These are phyloP conservation scores for Tinea semifulvella DNA, from an alignment of 2,888 invertebrate species.

Conservation along the genomic window DNA sequence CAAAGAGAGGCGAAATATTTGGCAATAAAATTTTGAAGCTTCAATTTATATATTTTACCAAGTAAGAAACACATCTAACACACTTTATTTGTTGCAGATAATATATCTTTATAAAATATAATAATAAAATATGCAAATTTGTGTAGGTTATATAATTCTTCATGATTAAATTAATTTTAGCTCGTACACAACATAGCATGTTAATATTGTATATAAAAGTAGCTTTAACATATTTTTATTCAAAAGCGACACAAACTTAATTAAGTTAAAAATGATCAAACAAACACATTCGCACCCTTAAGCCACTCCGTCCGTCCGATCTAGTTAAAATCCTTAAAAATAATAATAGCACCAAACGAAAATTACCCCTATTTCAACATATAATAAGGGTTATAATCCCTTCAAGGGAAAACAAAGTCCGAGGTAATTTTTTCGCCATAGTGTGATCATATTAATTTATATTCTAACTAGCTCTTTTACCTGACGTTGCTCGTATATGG, in stretches of 20 bases:
- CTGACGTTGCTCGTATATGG: too few relatives aligned
- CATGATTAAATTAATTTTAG: not conserved
- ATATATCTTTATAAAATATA: too few relatives aligned
- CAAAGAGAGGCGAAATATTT: too few relatives aligned
- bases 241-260: constrained; percentile 13
- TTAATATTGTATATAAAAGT: constrained; percentile 1
- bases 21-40: too few relatives aligned
- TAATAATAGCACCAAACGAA: not conserved
- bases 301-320: constrained; percentile 13
- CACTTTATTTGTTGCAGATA: too few relatives aligned
- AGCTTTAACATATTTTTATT: constrained; percentile 6
- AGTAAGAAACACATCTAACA: too few relatives aligned
- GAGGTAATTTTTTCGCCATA: constrained; percentile 36
- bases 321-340: constrained; percentile 13
- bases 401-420: not conserved
- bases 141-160: not conserved
- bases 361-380: not conserved
- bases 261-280: constrained; percentile 16
- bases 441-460: constrained; percentile 56
- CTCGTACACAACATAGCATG: not conserved
- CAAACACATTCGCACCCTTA: constrained; percentile 15
- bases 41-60: too few relatives aligned
- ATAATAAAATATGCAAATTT: too few relatives aligned
- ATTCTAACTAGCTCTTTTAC: too few relatives aligned
- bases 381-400: constrained; percentile 9